phyloP scores from a whole-genome alignment of 2,797 vertebrate genomes.

The Sebastes steindachneri region DNA sequence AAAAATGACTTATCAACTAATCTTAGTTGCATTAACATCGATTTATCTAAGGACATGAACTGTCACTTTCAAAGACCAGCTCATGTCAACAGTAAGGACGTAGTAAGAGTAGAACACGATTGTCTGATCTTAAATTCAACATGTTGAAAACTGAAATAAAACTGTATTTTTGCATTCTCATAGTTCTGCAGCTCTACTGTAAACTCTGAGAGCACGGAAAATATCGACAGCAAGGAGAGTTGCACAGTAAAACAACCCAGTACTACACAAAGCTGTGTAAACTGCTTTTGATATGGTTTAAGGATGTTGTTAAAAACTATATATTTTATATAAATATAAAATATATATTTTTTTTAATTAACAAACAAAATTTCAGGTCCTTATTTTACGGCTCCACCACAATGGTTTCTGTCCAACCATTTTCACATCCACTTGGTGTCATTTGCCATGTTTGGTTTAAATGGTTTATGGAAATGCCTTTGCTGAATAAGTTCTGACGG shows the following conservation, averaged over 20 bases:
- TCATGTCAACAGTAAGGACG: background rate
- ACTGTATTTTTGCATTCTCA: background rate
- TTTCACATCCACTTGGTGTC: constrained; percentile 2
- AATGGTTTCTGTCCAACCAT: background rate
- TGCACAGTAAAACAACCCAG: background rate
- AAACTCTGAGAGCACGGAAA: background rate
- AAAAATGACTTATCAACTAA: background rate
- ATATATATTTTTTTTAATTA: background rate
- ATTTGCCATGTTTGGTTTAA: background rate
- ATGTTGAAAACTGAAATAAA: background rate
- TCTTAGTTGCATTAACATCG: background rate
- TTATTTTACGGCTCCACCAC: background rate
- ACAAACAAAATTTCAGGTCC: background rate
- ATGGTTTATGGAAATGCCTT: background rate
- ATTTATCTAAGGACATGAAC: background rate
- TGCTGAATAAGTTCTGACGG: background rate
- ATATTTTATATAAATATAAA: background rate
- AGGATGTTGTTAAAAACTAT: background rate
- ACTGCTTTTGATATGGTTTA: background rate
- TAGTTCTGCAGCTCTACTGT: background rate
- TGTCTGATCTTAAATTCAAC: background rate
- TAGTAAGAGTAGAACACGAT: background rate
- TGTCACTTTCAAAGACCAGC: background rate
- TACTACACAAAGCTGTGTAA: background rate
- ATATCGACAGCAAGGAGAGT: background rate